Conservation (phyloP, 2,888 invertebrate genomes). For the Spialia ferax region DNA sequence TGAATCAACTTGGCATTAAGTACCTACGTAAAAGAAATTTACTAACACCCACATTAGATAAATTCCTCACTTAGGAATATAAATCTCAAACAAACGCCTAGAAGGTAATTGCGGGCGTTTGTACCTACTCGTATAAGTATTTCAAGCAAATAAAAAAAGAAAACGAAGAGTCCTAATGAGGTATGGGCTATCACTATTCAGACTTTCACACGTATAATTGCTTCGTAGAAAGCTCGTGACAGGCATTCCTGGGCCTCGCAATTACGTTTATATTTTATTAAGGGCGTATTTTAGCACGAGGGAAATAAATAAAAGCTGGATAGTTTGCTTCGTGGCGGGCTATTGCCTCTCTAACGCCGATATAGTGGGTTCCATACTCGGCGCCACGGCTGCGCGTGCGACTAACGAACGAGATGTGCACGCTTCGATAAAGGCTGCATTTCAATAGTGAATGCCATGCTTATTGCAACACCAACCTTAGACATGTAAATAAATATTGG, state of each 20-base stretch:
- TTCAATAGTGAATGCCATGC: slow-evolving; percentile 60
- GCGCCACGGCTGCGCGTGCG: slow-evolving; percentile 52
- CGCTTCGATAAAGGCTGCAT: slow-evolving; percentile 74
- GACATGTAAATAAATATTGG: slow-evolving; percentile 38
- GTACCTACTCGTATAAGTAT: too few species aligned
- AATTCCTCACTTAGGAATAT: not conserved
- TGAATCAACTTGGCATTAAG: too few species aligned
- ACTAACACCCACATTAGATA: not conserved
- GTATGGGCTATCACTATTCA: slow-evolving; percentile 37
- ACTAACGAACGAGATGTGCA: slow-evolving; percentile 81
- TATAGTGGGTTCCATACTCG: slow-evolving; percentile 79
- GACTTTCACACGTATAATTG: slow-evolving; percentile 40
- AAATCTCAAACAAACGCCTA: slow-evolving; percentile 30
- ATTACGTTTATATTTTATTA: slow-evolving; percentile 41
- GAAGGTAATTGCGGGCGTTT: slow-evolving; percentile 32
- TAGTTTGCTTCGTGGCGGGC: slow-evolving; percentile 35
- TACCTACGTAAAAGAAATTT: too few species aligned
- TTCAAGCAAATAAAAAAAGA: slow-evolving; percentile 36
- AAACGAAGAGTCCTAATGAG: slow-evolving; percentile 30
- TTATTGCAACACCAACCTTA: slow-evolving; percentile 34
- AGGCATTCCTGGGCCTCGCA: slow-evolving; percentile 25
- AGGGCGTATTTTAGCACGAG: slow-evolving; percentile 41
- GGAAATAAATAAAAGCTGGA: slow-evolving; percentile 44
- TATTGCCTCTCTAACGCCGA: slow-evolving; percentile 69
- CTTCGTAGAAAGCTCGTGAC: slow-evolving; percentile 40